A percentile compares a stretch with the other conserved stretches of the same genome.
Conservation (phyloP, 2,797 vertebrate genomes). For the Rallus crepitans region DNA sequence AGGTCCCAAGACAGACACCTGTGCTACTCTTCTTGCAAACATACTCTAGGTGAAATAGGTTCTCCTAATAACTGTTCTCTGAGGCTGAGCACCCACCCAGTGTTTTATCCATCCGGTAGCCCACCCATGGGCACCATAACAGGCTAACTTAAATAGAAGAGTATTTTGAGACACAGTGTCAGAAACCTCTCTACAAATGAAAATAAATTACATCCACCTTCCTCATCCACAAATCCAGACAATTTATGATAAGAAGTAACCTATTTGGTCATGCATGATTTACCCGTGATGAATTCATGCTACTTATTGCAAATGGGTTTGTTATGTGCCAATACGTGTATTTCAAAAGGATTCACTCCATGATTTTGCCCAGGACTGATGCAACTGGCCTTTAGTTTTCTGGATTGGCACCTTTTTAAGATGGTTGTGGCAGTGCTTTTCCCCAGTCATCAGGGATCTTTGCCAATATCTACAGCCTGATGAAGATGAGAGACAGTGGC, state of each 20-base stretch:
- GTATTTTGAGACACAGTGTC: background rate
- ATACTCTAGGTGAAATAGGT: background rate
- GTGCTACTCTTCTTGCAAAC: fast-evolving
- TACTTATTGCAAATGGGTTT: background rate
- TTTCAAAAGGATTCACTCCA: background rate
- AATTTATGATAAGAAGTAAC: background rate
- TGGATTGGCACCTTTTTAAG: background rate
- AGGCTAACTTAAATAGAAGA: background rate
- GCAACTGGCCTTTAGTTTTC: background rate
- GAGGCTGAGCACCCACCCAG: background rate
- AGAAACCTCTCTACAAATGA: background rate
- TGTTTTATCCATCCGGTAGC: background rate
- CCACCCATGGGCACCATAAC: background rate
- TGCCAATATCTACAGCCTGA: background rate
- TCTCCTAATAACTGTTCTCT: background rate
- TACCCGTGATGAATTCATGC: background rate
- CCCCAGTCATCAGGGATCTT: background rate
- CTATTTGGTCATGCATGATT: background rate
- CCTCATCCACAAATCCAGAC: background rate
- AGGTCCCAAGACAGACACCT: background rate
- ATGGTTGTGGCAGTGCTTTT: background rate
- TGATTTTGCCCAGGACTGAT: background rate
- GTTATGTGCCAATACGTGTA: background rate
- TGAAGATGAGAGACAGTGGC: background rate
- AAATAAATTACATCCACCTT: background rate